Percentiles rank a stretch among this genome's conserved stretches.
phyloP scores from a whole-genome alignment of 2,888 invertebrate genomes.

The Neuroscelio doddi region DNA sequence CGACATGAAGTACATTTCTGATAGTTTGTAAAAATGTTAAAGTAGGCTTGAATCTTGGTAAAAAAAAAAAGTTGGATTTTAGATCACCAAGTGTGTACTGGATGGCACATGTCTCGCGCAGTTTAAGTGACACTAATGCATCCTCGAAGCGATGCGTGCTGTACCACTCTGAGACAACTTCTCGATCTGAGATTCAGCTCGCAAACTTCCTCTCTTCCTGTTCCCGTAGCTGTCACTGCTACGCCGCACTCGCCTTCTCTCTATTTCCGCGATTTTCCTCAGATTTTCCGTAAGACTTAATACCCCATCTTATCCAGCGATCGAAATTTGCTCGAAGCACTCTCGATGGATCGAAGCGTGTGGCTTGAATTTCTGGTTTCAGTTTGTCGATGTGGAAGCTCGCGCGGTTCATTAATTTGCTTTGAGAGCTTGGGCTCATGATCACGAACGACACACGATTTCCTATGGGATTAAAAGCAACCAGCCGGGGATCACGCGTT shows the following conservation, averaged over 20 bases:
- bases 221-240: constrained; percentile 8
- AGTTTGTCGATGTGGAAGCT: constrained; percentile 31
- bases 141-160: constrained; percentile 41
- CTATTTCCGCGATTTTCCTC: background rate
- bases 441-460: constrained; percentile 35
- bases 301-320: background rate
- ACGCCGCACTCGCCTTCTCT: constrained; percentile 1
- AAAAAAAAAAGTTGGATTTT: too few species aligned
- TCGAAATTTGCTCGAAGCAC: constrained; percentile 3
- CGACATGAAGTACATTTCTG: too few species aligned
- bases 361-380: constrained; percentile 19
- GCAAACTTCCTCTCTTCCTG: constrained; percentile 43
- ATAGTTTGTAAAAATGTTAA: too few species aligned
- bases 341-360: constrained; percentile 13
- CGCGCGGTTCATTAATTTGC: constrained; percentile 45
- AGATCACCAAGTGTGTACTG: constrained; percentile 6
- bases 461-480: constrained; percentile 37
- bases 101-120: constrained; percentile 12
- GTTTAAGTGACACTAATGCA: constrained; percentile 48
- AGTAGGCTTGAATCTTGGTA: too few species aligned
- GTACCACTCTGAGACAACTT: constrained; percentile 38
- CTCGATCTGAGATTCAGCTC: constrained; percentile 55
- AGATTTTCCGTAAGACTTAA: background rate
- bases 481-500: background rate
- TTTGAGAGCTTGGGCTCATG: constrained; percentile 33